Percentiles rank a stretch among this genome's conserved stretches.
phyloP scores from a whole-genome alignment of 1,140 invertebrate genomes.

The Tigriopus japonicus region DNA sequence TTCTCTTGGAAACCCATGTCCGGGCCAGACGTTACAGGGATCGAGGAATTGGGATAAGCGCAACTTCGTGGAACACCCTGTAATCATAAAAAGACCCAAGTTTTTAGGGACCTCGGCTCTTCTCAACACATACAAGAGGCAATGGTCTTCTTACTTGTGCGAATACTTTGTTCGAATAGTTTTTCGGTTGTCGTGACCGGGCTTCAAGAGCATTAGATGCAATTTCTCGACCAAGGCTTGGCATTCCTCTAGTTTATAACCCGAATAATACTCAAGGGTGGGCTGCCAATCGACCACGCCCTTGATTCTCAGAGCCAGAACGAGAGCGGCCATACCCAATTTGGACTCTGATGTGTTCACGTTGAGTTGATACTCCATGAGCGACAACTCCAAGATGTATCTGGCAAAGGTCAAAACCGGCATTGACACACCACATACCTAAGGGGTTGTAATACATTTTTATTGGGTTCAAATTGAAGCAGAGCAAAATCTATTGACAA shows the following conservation, averaged over 20 bases:
- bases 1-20: too few species aligned
- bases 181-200: conserved; percentile 48
- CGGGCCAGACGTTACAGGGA: too few species aligned
- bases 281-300: conserved; percentile 52
- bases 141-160: conserved; percentile 45
- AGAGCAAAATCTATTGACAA: too few species aligned
- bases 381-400: conserved; percentile 74
- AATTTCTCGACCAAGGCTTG: conserved; percentile 44
- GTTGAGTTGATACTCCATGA: conserved; percentile 68
- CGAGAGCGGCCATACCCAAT: conserved; percentile 63
- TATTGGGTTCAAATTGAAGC: too few species aligned
- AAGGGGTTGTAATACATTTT: too few species aligned
- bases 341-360: conserved; percentile 60
- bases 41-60: neutral
- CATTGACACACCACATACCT: conserved; percentile 50
- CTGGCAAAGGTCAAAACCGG: conserved; percentile 74
- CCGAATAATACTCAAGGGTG: conserved; percentile 67
- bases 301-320: conserved; percentile 56
- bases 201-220: conserved; percentile 53
- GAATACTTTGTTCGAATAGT: conserved; percentile 86
- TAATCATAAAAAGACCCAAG: neutral
- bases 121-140: conserved; percentile 33
- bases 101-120: neutral
- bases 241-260: conserved; percentile 44
- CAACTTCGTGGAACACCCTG: conserved; percentile 14